Evolutionary conservation across 53 echinoderm and acorn worm genomes (phyloP).

Genomic region (Luidia sarsii): DNA sequence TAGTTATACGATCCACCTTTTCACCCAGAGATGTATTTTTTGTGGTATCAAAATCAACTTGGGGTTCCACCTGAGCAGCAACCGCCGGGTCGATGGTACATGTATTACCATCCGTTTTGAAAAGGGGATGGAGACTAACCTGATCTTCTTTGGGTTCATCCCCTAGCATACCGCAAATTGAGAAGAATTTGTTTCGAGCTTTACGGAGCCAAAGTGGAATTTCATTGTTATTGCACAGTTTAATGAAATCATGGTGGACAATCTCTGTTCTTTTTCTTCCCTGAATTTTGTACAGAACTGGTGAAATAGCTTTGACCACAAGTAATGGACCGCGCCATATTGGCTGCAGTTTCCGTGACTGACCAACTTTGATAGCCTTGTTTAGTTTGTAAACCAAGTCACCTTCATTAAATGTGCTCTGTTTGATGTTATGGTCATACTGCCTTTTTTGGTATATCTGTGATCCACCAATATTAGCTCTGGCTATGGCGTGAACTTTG

Average conservation of each 20-base stretch:
- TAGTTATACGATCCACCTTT: too few relatives aligned
- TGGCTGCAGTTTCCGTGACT: slow-evolving; percentile 17
- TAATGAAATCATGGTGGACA: slow-evolving; percentile 4
- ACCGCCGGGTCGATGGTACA: too few relatives aligned
- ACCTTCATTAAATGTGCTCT: background rate
- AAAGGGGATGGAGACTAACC: too few relatives aligned
- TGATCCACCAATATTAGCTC: background rate
- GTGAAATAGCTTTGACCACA: background rate
- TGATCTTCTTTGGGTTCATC: background rate
- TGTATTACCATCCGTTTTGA: too few relatives aligned
- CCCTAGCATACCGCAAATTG: background rate
- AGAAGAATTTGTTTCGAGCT: background rate
- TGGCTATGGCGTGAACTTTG: background rate
- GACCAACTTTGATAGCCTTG: background rate
- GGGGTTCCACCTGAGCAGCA: background rate
- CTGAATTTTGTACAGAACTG: slow-evolving; percentile 4
- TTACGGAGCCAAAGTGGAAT: slow-evolving; percentile 10
- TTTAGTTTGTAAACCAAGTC: background rate
- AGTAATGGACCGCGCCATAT: slow-evolving; percentile 19
- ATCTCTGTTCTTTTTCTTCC: background rate
- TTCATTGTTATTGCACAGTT: background rate
- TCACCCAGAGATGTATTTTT: background rate
- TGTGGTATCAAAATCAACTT: background rate
- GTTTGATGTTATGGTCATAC: background rate
- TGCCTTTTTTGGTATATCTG: background rate